Conservation (phyloP, 92 coral and sea anemone genomes). For the Porites rus region DNA sequence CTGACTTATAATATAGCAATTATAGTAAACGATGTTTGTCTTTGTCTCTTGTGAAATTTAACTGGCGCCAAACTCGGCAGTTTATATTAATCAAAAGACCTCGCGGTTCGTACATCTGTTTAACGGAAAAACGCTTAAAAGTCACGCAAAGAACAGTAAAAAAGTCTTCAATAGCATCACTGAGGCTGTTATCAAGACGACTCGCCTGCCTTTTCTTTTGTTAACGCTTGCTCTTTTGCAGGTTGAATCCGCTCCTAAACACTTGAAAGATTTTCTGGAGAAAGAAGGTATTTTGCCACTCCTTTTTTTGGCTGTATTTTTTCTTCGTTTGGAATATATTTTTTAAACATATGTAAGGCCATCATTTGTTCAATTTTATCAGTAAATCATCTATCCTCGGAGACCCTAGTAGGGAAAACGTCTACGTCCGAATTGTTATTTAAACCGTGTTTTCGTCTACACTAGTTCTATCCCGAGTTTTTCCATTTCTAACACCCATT, state of each 20-base stretch:
- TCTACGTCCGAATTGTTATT: too few species aligned
- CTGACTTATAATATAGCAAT: background rate
- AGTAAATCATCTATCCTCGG: too few species aligned
- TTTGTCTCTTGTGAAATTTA: background rate
- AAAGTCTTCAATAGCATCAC: background rate
- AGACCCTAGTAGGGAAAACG: too few species aligned
- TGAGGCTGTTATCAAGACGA: background rate
- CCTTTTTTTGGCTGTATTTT: background rate
- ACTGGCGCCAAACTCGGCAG: background rate
- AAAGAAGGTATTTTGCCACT: background rate
- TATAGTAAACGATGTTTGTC: background rate
- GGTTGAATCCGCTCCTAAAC: slow-evolving; percentile 17
- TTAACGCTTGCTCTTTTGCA: background rate
- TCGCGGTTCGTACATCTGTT: background rate
- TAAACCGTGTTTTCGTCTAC: too few species aligned
- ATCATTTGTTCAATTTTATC: too few species aligned
- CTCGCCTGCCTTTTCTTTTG: background rate
- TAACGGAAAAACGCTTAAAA: background rate
- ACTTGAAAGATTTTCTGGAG: background rate
- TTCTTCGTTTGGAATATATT: background rate
- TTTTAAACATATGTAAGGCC: background rate
- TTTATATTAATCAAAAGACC: background rate
- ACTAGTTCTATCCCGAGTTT: too few species aligned
- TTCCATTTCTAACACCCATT: too few species aligned
- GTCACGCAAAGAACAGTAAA: background rate